Evolutionary conservation across 2,888 invertebrate genomes (phyloP), one percentile per base, ranked within the genome.

Genomic region (Nomada flava): DNA sequence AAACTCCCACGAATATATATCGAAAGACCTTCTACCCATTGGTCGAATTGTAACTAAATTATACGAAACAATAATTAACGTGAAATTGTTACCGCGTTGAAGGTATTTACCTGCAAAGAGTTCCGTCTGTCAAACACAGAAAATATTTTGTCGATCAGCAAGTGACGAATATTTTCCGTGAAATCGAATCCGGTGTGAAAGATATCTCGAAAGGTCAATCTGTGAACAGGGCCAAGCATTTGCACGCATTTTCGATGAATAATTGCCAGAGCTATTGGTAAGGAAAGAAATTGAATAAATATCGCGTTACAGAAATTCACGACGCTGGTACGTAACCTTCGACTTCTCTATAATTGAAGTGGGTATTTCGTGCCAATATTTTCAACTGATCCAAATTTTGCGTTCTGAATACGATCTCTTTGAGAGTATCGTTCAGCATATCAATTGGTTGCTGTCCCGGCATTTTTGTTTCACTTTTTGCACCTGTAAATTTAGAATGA

Each of bases 1-100:
- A 94, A 79, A 1, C 92, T 94, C 18, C 96, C 96, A 57, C 94
- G 93, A 13, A 96, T 92, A 84, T 95, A 94, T 13, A 94, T 92
- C 2, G 95, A 95, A 72, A 96, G 91, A 0, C 95, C 95, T 23
- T 84, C 82, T 36, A 89, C 84, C 92, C 92, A 93, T 59, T 91
- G 84, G 11, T 90, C 89, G 57, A 78, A 26, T 2, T 83, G 55
- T 53, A 88, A 64, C 83, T 86, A 26, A 10, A 59, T 65, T 7
- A 7, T 23, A 71, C 13, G 18, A 23, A 2, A 13, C 9, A 53
- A 55, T n/a, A 53, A 36, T 23, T 18, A 4, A 2, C 0, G 20
- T 20, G 53, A 9, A 53, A 44, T 0, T 23, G n/a, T 20, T 62
- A 42, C 36, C 29, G 4, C 15, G 5, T 18, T 10, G 11, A 18